These are phyloP conservation scores for Pipistrellus nathusii DNA, from an alignment of 2,797 vertebrate genomes.

Conservation along the genomic window DNA sequence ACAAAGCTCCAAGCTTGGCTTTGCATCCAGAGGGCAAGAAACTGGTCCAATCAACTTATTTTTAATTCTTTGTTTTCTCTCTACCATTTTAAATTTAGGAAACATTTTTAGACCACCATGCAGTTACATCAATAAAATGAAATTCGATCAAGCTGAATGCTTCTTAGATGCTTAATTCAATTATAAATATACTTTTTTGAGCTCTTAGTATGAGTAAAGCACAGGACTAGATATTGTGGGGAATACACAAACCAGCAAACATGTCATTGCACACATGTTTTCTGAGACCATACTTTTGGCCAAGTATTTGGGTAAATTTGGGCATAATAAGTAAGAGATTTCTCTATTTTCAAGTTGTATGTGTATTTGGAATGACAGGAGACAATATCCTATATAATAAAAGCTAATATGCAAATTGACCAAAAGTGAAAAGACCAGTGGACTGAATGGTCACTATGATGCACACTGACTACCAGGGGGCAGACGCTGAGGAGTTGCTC, in stretches of 20 bases:
- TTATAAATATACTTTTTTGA: constrained; percentile 7
- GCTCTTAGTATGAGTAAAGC: not conserved
- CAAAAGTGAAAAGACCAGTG: no score
- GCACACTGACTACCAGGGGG: no score
- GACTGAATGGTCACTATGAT: fast-evolving
- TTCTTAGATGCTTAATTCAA: constrained; percentile 17
- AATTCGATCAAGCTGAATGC: not conserved
- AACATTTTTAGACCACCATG: constrained; percentile 56
- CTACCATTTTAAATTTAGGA: constrained; percentile 42
- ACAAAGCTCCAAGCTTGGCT: constrained; percentile 61
- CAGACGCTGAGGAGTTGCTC: no score
- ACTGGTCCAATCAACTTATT: constrained; percentile 54
- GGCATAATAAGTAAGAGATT: constrained; percentile 15
- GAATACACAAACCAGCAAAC: not conserved
- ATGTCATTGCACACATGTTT: not conserved
- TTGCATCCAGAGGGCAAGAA: constrained; percentile 66
- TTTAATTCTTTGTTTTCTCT: constrained; percentile 71
- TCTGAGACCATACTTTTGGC: not conserved
- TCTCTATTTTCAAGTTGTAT: not conserved
- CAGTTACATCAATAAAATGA: constrained; percentile 9
- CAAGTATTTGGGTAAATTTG: not conserved
- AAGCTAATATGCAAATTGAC: no score
- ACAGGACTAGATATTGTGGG: no score
- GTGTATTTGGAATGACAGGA: not conserved
- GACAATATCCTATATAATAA: not conserved